A percentile compares a stretch with the other conserved stretches of the same genome.
These are phyloP conservation scores for Lophius americanus DNA, from an alignment of 2,797 vertebrate species.

Conservation along the genomic window DNA sequence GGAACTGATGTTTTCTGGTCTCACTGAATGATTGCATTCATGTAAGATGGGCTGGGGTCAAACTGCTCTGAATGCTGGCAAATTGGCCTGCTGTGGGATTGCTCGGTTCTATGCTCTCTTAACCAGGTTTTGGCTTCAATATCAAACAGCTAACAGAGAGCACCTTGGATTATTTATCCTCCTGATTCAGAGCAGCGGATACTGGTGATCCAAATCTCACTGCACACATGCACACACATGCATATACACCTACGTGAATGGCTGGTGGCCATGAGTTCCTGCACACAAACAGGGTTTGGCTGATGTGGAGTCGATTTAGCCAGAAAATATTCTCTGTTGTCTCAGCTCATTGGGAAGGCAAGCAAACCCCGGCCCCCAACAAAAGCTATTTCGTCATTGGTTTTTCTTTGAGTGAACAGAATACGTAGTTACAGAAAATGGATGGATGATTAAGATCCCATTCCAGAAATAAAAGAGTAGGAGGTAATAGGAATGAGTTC, in stretches of 20 bases:
- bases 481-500: no score
- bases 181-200: constrained; percentile 56
- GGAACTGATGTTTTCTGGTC: constrained; percentile 46
- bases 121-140: constrained; percentile 57
- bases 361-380: constrained; percentile 39
- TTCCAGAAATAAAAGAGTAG: no score
- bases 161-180: constrained; percentile 70
- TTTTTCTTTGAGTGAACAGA: no score
- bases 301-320: constrained; percentile 30
- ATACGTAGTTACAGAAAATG: no score
- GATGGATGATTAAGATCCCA: no score
- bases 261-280: constrained; percentile 11
- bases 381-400: neutral
- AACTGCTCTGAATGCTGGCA: constrained; percentile 60
- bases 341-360: constrained; percentile 61
- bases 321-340: constrained; percentile 52
- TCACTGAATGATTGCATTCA: constrained; percentile 57
- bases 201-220: constrained; percentile 62
- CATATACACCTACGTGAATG: constrained; percentile 13
- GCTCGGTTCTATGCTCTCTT: constrained; percentile 38
- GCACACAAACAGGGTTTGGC: constrained; percentile 35
- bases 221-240: constrained; percentile 15
- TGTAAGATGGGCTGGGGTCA: constrained; percentile 57
- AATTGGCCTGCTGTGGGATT: constrained; percentile 55
- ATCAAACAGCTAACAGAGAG: constrained; percentile 62